phyloP scores from a whole-genome alignment of 1,140 invertebrate species.

The Eulimnadia texana region DNA sequence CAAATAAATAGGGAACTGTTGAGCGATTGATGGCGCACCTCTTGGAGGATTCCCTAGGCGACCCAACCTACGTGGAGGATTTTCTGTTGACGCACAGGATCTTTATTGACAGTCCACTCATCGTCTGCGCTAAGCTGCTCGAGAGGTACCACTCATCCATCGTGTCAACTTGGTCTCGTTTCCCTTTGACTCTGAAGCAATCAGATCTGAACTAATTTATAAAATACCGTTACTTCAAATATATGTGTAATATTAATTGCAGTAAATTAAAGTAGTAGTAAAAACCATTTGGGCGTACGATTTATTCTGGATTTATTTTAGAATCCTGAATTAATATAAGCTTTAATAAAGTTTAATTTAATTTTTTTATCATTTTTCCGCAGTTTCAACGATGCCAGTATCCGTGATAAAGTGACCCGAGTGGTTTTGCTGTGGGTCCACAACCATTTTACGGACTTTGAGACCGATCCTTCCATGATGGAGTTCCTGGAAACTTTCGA shows the following conservation, averaged over 20 bases:
- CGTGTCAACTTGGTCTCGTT: not conserved
- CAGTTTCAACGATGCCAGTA: constrained; percentile 54
- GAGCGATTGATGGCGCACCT: constrained; percentile 84
- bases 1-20: constrained; percentile 50
- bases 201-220: too few species aligned
- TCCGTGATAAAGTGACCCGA: constrained; percentile 78
- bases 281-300: too few species aligned
- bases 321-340: too few species aligned
- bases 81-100: constrained; percentile 95
- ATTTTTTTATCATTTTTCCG: constrained; percentile 6
- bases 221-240: too few species aligned
- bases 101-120: constrained; percentile 71
- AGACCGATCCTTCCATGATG: constrained; percentile 90
- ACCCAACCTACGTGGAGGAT: constrained; percentile 96
- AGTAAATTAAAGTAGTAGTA: too few species aligned
- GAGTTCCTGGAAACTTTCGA: constrained; percentile 92
- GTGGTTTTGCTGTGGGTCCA: constrained; percentile 92
- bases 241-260: too few species aligned
- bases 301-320: too few species aligned
- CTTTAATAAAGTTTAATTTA: not conserved
- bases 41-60: constrained; percentile 80
- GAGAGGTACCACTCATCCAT: constrained; percentile 47
- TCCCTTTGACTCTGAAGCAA: too few species aligned
- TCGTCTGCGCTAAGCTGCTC: constrained; percentile 72
- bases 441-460: constrained; percentile 98